Base-by-base conservation (phyloP, 2,888 invertebrate genomes). In the Emmelina monodactyla region DNA sequence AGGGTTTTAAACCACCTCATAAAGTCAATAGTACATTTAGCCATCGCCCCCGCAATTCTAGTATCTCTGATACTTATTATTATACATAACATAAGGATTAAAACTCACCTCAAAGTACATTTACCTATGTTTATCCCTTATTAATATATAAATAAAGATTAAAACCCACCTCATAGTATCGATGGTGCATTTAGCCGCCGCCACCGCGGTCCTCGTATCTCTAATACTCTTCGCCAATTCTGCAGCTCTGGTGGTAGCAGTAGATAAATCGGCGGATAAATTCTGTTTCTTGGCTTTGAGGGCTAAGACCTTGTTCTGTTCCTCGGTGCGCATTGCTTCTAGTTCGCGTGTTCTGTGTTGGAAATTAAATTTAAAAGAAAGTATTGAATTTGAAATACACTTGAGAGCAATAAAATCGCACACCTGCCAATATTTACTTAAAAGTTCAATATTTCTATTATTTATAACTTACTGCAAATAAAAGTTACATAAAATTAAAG, bases 1-100 rank as follows among this genome's bases (percentile, higher is more conserved):
- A n/a, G n/a, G n/a, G n/a, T n/a, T n/a, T n/a, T n/a, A n/a, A 11
- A 51, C 44, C 2, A 84, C 59, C 91, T 82, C 97, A 97, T 97
- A 0, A 92, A 91, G 62, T 99, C 98, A 38, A 99, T 99, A n/a
- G 93, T 92, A 1, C 92, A 86, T 67, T 97, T 97, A 2, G 94
- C 91, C 22, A 91, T 88, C 0, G 94, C 92, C 0, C 97, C 95
- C 2, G 91, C 92, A 3, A 91, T 88, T 28, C 80, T 52, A 0
- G 80, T 80, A 41, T 73, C 76, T 0, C 80, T 44, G 11, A 79
- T 81, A 14, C 63, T 64, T 33, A n/a, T n/a, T n/a, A n/a, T n/a
- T n/a, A n/a, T n/a, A n/a, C n/a, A n/a, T n/a, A n/a, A n/a, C n/a
- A n/a, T n/a, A n/a, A n/a, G n/a, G n/a, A n/a, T n/a, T n/a, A n/a